Conservation (phyloP, 2,113 vertebrate genomes). For the Phaethon lepturus region DNA sequence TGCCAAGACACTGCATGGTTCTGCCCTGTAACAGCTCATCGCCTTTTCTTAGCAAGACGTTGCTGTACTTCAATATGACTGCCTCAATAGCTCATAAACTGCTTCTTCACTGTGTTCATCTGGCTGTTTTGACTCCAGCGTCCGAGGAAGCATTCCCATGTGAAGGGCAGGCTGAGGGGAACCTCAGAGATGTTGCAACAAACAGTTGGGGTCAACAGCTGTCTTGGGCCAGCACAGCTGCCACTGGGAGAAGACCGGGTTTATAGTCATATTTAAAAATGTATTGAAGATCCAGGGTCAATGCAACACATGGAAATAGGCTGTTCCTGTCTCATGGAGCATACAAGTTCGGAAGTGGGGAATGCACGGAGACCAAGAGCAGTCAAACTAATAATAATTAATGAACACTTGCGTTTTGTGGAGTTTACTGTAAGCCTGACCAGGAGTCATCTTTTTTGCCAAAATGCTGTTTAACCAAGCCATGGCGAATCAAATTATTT, state of each 20-base stretch:
- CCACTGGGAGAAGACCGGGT: background rate
- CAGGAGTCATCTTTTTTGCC: background rate
- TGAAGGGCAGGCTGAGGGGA: background rate
- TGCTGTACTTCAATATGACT: background rate
- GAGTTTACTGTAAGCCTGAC: background rate
- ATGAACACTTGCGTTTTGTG: background rate
- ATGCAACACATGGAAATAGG: background rate
- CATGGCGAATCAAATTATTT: background rate
- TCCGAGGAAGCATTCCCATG: background rate
- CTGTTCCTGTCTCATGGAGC: background rate
- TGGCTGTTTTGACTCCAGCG: background rate
- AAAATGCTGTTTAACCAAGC: background rate
- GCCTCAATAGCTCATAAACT: background rate
- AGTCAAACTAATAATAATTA: background rate
- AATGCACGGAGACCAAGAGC: background rate
- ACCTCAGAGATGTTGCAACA: background rate
- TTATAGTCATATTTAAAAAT: background rate
- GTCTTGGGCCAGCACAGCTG: background rate
- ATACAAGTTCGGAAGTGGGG: background rate
- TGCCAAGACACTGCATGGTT: background rate
- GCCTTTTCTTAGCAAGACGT: background rate
- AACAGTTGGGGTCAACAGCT: background rate
- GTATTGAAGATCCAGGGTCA: background rate
- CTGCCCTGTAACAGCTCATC: background rate
- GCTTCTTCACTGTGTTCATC: background rate